Evolutionary conservation across 2,797 vertebrate genomes (phyloP).

Genomic region (Diglossa cyanea): DNA sequence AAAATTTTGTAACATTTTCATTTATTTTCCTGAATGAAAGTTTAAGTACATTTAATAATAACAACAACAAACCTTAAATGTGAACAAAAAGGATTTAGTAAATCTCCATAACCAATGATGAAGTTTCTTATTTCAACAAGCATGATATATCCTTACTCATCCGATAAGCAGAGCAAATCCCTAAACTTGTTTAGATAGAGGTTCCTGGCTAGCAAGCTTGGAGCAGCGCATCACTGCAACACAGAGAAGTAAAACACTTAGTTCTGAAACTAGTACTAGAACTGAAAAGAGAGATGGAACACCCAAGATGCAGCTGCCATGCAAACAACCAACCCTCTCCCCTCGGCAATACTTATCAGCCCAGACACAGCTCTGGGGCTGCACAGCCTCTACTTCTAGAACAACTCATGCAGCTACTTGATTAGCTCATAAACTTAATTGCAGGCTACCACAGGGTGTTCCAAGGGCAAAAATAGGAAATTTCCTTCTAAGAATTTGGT

Average conservation of each 20-base stretch:
- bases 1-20: background rate
- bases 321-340: background rate
- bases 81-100: background rate
- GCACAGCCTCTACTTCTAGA: background rate
- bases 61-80: background rate
- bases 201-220: background rate
- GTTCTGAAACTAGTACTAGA: background rate
- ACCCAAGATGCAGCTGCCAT: background rate
- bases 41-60: background rate
- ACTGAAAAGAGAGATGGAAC: background rate
- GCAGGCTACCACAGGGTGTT: background rate
- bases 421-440: background rate
- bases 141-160: background rate
- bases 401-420: background rate
- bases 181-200: background rate
- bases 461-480: background rate
- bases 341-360: background rate
- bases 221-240: background rate
- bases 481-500: background rate
- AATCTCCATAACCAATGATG: background rate
- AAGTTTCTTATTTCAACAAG: background rate
- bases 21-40: background rate
- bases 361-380: background rate
- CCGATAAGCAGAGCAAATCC: accelerated
- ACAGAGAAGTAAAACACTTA: background rate